Evolutionary conservation across 2,113 vertebrate genomes (phyloP), one percentile per base, ranked within the genome.

Genomic region (Python bivittatus): DNA sequence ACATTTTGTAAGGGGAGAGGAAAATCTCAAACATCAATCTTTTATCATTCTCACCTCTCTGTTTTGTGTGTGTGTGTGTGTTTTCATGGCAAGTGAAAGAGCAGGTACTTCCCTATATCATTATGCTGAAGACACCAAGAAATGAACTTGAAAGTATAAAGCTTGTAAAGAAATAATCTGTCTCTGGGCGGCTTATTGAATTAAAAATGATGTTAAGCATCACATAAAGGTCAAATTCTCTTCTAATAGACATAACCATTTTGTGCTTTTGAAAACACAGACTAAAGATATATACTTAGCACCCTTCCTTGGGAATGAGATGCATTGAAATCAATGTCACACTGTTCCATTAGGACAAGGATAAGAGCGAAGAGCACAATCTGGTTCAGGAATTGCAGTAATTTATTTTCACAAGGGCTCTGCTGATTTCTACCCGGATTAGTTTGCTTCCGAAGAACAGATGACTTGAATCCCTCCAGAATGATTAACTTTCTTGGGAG

Each of bases 391-490:
- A 12, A 27, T 57, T 56, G 84, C 33, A 84, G 64, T 89, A 93
- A 90, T 93, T 93, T 91, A 93, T 91, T 95, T 93, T 92, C 68
- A 90, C 90, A 84, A 88, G 90, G 38, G 44, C 90, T 94, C 88
- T 91, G 38, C 61, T 88, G 88, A 86, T 33, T 84, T 92, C 93
- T 86, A 11, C 94, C 33, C 88, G 91, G 90, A 84, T 96, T 91
- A 92, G 64, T 94, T 95, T 94, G 9, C 89, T 94, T 48, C 89
- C 52, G 88, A 61, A 95, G 93, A 93, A 96, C 92, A 8, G 27
- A 96, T 96, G 87, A 92, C 84, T 52, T 10, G 6, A 92, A 86
- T 95, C 91, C 84, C 89, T 91, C 86, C 52, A 84, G 93, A 93
- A 93, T 90, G 89, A 92, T 94, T 88, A 91, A 84, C 52, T 95